Percentiles rank a stretch among this genome's conserved stretches.
Conservation (phyloP, 2,797 vertebrate genomes). For the Paedocypris micromegethes region DNA sequence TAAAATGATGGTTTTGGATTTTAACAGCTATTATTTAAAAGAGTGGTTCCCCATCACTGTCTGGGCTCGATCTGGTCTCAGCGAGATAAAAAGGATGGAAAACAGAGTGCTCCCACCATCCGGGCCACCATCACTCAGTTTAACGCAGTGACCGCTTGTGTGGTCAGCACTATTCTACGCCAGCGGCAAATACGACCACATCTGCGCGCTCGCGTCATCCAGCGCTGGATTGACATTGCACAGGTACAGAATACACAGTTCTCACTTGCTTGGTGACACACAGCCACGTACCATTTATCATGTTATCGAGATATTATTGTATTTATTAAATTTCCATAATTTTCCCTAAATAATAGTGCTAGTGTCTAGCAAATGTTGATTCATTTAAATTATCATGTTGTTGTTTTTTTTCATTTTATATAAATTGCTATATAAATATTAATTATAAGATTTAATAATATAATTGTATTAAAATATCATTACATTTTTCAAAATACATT, state of each 20-base stretch:
- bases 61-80: constrained; percentile 91
- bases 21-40: constrained; percentile 85
- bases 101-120: constrained; percentile 81
- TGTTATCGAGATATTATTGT: too few relatives aligned
- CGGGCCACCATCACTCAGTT: constrained; percentile 92
- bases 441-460: too few relatives aligned
- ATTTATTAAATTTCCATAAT: too few relatives aligned
- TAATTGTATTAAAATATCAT: too few relatives aligned
- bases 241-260: constrained; percentile 63
- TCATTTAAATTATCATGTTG: too few relatives aligned
- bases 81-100: constrained; percentile 86
- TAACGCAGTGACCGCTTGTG: constrained; percentile 82
- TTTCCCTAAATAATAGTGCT: too few relatives aligned
- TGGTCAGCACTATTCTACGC: constrained; percentile 82
- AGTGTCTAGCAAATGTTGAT: too few relatives aligned
- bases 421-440: too few relatives aligned
- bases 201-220: constrained; percentile 83
- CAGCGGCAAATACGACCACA: constrained; percentile 77
- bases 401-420: too few relatives aligned
- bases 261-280: background rate
- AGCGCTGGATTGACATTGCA: constrained; percentile 92
- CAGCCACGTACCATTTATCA: background rate
- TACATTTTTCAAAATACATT: too few relatives aligned
- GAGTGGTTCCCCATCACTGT: constrained; percentile 89
- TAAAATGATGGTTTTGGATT: constrained; percentile 7